phyloP scores from a whole-genome alignment of 2,797 vertebrate species.

The Sebastes goodei region DNA sequence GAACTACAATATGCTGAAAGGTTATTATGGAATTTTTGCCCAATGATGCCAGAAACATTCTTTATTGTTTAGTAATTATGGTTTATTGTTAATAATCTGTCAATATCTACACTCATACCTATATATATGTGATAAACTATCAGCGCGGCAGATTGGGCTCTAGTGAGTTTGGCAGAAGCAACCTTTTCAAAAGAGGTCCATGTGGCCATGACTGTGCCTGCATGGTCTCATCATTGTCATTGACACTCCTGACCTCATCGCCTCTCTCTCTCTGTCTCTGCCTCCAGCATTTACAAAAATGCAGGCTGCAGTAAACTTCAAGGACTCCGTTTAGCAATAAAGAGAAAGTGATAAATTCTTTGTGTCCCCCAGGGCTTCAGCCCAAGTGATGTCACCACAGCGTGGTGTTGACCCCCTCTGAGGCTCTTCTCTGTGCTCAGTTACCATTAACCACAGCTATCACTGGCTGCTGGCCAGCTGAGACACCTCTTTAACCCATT shows the following conservation, averaged over 20 bases:
- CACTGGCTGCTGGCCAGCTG: not conserved
- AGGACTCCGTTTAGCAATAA: constrained; percentile 47
- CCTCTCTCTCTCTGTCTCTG: constrained; percentile 13
- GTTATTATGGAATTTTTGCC: too few relatives aligned
- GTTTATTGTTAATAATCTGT: not conserved
- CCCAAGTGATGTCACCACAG: constrained; percentile 50
- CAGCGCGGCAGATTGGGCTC: not conserved
- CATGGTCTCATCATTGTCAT: not conserved
- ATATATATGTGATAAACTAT: not conserved
- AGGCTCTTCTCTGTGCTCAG: not conserved
- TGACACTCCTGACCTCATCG: constrained; percentile 38
- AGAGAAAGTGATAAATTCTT: constrained; percentile 64
- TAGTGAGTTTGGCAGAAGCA: not conserved
- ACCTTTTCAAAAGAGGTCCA: not conserved
- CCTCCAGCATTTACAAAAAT: constrained; percentile 45
- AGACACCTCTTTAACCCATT: not conserved
- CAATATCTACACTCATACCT: not conserved
- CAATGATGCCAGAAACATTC: too few relatives aligned
- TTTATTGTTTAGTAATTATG: too few relatives aligned
- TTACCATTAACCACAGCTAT: constrained; percentile 3
- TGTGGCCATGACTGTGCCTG: not conserved
- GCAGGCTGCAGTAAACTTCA: constrained; percentile 52
- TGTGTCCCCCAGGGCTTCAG: not conserved
- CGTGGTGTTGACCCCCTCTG: not conserved
- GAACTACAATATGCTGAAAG: too few relatives aligned